A percentile compares a stretch with the other conserved stretches of the same genome.
phyloP scores from a whole-genome alignment of 2,888 invertebrate species.

The Ptilodon capucinus region DNA sequence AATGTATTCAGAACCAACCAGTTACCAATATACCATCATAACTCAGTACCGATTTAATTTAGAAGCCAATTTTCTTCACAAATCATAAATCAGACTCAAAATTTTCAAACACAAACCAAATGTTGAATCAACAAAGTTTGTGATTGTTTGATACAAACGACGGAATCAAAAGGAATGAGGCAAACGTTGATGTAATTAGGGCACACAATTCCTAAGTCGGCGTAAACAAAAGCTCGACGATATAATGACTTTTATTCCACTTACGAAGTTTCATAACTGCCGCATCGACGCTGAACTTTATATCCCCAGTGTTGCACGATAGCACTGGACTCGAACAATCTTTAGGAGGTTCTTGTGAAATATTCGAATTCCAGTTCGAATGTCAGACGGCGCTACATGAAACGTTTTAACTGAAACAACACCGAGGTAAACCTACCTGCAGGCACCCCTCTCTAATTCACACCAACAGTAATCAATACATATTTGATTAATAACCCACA shows the following conservation, averaged over 20 bases:
- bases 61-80: too few species aligned
- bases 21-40: too few species aligned
- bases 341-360: neutral
- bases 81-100: too few species aligned
- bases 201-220: conserved; percentile 10
- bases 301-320: conserved; percentile 24
- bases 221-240: conserved; percentile 20
- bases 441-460: too few species aligned
- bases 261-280: conserved; percentile 31
- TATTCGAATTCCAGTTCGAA: neutral
- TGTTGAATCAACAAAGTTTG: neutral
- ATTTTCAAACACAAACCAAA: neutral
- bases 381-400: neutral
- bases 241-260: conserved; percentile 25
- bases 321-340: conserved; percentile 1
- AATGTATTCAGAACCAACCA: too few species aligned
- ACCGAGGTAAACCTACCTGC: too few species aligned
- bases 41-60: too few species aligned
- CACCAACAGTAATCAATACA: too few species aligned
- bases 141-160: neutral
- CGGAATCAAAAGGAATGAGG: neutral
- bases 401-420: neutral
- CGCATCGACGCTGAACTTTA: conserved; percentile 27
- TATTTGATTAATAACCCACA: too few species aligned
- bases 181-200: conserved; percentile 11